These are phyloP conservation scores for Xestobium rufovillosum DNA, from an alignment of 2,888 invertebrate genomes.

Conservation along the genomic window DNA sequence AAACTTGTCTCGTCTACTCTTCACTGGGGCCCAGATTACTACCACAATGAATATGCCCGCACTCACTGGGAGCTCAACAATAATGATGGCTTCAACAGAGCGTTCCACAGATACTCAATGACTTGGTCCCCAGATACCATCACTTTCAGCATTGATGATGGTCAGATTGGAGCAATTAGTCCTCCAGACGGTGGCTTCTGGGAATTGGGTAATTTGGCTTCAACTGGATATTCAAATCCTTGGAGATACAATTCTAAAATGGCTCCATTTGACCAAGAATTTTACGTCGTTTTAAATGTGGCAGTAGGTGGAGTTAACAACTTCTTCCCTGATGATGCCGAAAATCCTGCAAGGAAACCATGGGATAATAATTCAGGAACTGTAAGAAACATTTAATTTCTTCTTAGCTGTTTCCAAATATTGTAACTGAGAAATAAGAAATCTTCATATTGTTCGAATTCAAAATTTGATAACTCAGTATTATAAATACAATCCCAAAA, in stretches of 20 bases:
- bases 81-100: conserved; percentile 45
- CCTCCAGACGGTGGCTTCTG: conserved; percentile 56
- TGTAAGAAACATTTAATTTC: too few species aligned
- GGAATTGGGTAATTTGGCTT: conserved; percentile 52
- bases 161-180: conserved; percentile 44
- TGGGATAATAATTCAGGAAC: conserved; percentile 52
- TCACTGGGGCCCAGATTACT: conserved; percentile 58
- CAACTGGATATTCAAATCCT: conserved; percentile 47
- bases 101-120: conserved; percentile 56
- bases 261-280: conserved; percentile 64
- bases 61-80: conserved; percentile 44
- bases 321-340: conserved; percentile 54
- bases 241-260: conserved; percentile 51
- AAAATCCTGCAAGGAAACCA: conserved; percentile 49
- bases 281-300: conserved; percentile 57
- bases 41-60: conserved; percentile 46
- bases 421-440: too few species aligned
- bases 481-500: too few species aligned
- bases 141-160: conserved; percentile 47
- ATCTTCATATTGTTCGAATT: too few species aligned
- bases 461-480: too few species aligned
- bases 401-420: too few species aligned
- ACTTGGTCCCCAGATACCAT: conserved; percentile 55
- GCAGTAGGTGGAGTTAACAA: conserved; percentile 61
- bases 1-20: conserved; percentile 55